Conservation (phyloP, 2,113 vertebrate species). For the Poeciliopsis turrubarensis region DNA sequence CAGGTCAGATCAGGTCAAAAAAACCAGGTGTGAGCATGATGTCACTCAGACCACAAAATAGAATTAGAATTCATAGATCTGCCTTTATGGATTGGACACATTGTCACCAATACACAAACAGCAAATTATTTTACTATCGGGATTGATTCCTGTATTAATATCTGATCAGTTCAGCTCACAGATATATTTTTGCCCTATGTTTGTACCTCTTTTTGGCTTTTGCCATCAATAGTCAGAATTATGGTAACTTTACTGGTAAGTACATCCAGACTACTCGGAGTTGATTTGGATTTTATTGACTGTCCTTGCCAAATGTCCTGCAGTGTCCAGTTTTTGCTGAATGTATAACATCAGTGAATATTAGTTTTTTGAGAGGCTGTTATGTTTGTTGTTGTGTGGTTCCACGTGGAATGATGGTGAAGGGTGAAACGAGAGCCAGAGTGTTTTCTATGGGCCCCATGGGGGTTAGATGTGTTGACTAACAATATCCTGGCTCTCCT, state of each 20-base stretch:
- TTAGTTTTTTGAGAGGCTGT: conserved; percentile 36
- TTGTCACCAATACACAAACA: no score
- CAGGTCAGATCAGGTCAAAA: no score
- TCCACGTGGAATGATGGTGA: conserved; percentile 26
- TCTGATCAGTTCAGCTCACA: no score
- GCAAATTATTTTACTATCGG: no score
- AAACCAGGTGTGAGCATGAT: no score
- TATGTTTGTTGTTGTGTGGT: conserved; percentile 45
- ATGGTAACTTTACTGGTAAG: background rate
- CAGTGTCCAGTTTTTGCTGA: background rate
- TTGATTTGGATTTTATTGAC: conserved; percentile 1
- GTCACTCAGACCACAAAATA: no score
- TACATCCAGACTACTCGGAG: background rate
- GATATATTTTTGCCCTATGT: background rate
- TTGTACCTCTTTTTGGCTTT: background rate
- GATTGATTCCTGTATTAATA: no score
- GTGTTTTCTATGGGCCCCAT: conserved; percentile 57
- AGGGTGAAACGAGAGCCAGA: conserved; percentile 54
- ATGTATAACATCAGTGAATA: conserved; percentile 2
- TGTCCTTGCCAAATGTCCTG: conserved; percentile 9
- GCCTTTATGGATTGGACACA: no score
- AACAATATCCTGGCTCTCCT: conserved; percentile 66
- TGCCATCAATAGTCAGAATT: background rate
- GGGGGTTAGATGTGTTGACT: conserved; percentile 67
- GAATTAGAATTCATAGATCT: no score